phyloP scores from a whole-genome alignment of 2,888 invertebrate species.

The Ophonus ardosiacus region DNA sequence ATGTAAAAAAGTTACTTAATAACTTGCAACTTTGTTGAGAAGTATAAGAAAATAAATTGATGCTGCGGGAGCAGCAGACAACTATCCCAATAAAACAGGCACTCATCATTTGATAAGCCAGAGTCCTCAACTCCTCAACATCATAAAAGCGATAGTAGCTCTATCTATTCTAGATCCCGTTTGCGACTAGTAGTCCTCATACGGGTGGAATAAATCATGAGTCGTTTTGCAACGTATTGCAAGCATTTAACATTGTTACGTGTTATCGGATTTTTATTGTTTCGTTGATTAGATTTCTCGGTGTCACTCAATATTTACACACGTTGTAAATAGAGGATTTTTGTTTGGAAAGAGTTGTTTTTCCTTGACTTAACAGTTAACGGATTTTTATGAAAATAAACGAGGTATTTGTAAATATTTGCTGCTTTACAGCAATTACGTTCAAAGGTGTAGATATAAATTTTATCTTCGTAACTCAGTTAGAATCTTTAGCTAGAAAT shows the following conservation, averaged over 20 bases:
- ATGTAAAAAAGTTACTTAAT: conserved; percentile 14
- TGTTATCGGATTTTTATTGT: conserved; percentile 37
- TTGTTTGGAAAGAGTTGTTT: conserved; percentile 48
- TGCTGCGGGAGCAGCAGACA: neutral
- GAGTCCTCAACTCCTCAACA: neutral
- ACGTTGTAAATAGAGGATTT: conserved; percentile 26
- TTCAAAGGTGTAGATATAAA: conserved; percentile 9
- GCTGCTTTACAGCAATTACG: conserved; percentile 33
- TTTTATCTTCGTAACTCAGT: conserved; percentile 7
- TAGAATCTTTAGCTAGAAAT: neutral
- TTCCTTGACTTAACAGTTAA: conserved; percentile 48
- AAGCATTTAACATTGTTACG: conserved; percentile 13
- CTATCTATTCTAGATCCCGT: neutral
- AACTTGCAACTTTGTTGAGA: neutral
- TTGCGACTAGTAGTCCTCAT: neutral
- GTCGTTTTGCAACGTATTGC: conserved; percentile 32
- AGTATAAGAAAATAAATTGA: neutral
- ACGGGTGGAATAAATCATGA: conserved; percentile 16
- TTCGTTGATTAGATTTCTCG: conserved; percentile 24
- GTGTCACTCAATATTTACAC: conserved; percentile 45
- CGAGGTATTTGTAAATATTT: conserved; percentile 47
- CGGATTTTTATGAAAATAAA: conserved; percentile 22
- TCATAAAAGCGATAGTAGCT: neutral
- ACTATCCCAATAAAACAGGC: neutral
- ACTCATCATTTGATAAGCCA: neutral